phyloP scores from a whole-genome alignment of 2,797 vertebrate genomes.

The Miopithecus talapoin region DNA sequence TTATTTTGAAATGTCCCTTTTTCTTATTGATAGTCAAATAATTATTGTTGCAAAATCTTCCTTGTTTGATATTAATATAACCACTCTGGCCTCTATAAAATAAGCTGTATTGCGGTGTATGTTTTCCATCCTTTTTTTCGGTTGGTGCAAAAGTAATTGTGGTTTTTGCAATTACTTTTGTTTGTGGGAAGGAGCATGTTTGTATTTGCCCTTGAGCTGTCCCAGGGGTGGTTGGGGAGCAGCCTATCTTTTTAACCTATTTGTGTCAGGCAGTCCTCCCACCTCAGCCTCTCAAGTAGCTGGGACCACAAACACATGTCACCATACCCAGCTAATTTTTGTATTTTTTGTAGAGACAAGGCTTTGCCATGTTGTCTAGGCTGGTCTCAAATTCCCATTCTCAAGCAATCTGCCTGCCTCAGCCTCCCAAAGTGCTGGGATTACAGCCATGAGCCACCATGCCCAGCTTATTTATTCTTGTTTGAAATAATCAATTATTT shows the following conservation, averaged over 20 bases:
- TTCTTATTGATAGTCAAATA: neutral
- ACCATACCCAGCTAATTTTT: neutral
- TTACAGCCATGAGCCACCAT: neutral
- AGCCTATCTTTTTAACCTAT: neutral
- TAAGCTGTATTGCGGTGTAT: neutral
- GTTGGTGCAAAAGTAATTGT: too few species aligned
- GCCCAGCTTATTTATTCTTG: conserved; percentile 18
- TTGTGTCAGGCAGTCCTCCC: neutral
- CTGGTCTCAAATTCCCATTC: neutral
- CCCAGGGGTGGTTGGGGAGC: neutral
- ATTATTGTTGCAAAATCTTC: neutral
- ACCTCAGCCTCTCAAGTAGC: neutral
- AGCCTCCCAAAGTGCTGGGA: neutral
- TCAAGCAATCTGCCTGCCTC: neutral
- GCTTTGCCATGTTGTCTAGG: neutral
- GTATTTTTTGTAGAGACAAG: neutral
- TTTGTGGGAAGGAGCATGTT: neutral
- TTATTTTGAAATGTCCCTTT: neutral
- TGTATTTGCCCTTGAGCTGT: neutral
- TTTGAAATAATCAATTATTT: neutral
- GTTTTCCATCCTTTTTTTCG: neutral
- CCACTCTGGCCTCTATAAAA: neutral
- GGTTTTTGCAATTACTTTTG: too few species aligned
- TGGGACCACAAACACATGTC: neutral
- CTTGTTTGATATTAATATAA: neutral